Evolutionary conservation across 2,797 vertebrate species (phyloP).

Genomic region (Benthosema pterotum): DNA sequence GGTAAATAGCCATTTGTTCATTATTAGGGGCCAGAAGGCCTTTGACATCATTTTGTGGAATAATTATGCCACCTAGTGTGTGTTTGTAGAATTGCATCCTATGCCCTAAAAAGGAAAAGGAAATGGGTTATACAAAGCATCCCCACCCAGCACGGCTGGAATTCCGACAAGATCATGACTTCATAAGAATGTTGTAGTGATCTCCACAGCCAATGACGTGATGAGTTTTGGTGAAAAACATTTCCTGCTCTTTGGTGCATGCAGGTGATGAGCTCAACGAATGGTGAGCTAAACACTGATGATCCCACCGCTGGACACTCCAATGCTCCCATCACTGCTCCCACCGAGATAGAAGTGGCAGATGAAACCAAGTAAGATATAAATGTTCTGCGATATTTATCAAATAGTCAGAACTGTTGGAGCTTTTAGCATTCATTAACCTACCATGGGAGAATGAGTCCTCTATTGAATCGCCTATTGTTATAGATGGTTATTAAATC

Average conservation of each 20-base stretch:
- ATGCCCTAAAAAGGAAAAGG: neutral
- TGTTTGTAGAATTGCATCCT: slow-evolving; percentile 42
- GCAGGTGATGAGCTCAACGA: slow-evolving; percentile 97
- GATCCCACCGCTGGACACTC: slow-evolving; percentile 97
- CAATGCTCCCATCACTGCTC: slow-evolving; percentile 96
- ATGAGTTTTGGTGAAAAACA: neutral
- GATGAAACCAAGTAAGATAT: slow-evolving; percentile 94
- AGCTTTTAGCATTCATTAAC: too few species aligned
- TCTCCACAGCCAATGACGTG: neutral
- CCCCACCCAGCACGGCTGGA: slow-evolving; percentile 7
- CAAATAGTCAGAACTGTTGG: too few species aligned
- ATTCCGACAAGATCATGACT: neutral
- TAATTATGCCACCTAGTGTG: slow-evolving; percentile 67
- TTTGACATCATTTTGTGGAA: slow-evolving; percentile 24
- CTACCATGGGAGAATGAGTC: too few species aligned
- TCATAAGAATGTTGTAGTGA: slow-evolving; percentile 9
- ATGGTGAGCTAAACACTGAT: slow-evolving; percentile 95
- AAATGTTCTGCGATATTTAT: neutral
- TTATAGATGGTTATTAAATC: too few species aligned
- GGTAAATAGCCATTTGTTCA: slow-evolving; percentile 3
- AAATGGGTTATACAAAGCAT: slow-evolving; percentile 1
- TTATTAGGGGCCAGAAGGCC: slow-evolving; percentile 1
- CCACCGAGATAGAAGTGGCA: slow-evolving; percentile 93
- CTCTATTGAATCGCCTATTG: too few species aligned
- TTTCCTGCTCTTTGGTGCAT: slow-evolving; percentile 25